Evolutionary conservation across 2,113 vertebrate species (phyloP).

Genomic region (Syngnathus scovelli): DNA sequence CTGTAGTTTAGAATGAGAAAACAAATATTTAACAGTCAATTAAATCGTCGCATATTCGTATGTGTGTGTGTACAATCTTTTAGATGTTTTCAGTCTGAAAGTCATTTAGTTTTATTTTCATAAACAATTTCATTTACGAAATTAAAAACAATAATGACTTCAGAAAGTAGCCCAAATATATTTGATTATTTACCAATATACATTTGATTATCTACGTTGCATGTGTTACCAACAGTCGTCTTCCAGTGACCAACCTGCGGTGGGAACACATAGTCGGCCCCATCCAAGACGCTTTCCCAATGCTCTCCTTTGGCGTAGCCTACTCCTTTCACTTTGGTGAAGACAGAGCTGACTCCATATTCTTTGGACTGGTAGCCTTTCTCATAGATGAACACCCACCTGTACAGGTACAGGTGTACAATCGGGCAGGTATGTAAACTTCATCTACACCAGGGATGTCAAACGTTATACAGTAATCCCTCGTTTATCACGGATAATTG

Average conservation of each 20-base stretch:
- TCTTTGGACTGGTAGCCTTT: constrained; percentile 91
- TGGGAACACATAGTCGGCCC: constrained; percentile 89
- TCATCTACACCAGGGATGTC: background rate
- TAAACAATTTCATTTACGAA: constrained; percentile 18
- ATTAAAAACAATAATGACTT: background rate
- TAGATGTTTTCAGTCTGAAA: background rate
- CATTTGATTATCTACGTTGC: background rate
- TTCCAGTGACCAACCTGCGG: constrained; percentile 76
- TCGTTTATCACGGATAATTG: no score
- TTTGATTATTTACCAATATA: background rate
- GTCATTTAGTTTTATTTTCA: background rate
- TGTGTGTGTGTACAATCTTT: no score
- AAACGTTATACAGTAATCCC: background rate
- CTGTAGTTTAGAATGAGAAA: constrained; percentile 51
- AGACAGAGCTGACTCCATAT: constrained; percentile 82
- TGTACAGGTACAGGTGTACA: constrained; percentile 36
- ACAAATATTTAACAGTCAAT: background rate
- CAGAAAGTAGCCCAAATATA: background rate
- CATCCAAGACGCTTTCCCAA: constrained; percentile 80
- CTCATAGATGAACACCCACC: constrained; percentile 97
- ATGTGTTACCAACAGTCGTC: no score
- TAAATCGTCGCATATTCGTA: background rate
- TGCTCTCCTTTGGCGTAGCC: constrained; percentile 69
- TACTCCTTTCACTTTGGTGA: constrained; percentile 92
- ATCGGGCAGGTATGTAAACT: constrained; percentile 1